phyloP scores from a whole-genome alignment of 2,113 vertebrate genomes.

The Argyrosomus japonicus region DNA sequence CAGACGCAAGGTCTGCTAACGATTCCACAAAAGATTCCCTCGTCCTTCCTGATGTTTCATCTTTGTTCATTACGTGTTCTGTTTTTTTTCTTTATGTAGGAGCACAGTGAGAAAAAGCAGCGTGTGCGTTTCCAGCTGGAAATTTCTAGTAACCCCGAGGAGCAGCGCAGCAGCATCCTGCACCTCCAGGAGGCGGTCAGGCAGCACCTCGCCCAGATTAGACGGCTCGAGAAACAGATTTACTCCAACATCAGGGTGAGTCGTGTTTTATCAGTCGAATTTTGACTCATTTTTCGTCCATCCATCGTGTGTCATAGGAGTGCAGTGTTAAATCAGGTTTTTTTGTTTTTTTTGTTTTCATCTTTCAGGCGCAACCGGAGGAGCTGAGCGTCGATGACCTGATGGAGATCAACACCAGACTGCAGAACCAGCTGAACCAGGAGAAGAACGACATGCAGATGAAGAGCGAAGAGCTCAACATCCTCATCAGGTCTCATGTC shows the following conservation, averaged over 20 bases:
- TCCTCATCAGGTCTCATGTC: constrained; percentile 91
- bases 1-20: constrained; percentile 90
- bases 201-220: constrained; percentile 95
- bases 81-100: constrained; percentile 78
- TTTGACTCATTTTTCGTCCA: too few species aligned
- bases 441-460: constrained; percentile 95
- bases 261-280: not conserved
- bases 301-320: not conserved
- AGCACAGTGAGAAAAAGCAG: constrained; percentile 99
- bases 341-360: not conserved
- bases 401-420: constrained; percentile 89
- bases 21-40: not conserved
- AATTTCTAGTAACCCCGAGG: constrained; percentile 98
- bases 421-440: constrained; percentile 95
- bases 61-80: not conserved
- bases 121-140: constrained; percentile 98
- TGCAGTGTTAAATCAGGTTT: not conserved
- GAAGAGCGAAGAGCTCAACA: constrained; percentile 98
- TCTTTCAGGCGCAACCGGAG: constrained; percentile 89
- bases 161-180: constrained; percentile 97
- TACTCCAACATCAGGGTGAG: constrained; percentile 94
- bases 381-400: constrained; percentile 89
- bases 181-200: constrained; percentile 96
- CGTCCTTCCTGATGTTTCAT: not conserved
- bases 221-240: constrained; percentile 97